Conservation (phyloP, 2,888 invertebrate genomes). For the Platypus cylindrus region DNA sequence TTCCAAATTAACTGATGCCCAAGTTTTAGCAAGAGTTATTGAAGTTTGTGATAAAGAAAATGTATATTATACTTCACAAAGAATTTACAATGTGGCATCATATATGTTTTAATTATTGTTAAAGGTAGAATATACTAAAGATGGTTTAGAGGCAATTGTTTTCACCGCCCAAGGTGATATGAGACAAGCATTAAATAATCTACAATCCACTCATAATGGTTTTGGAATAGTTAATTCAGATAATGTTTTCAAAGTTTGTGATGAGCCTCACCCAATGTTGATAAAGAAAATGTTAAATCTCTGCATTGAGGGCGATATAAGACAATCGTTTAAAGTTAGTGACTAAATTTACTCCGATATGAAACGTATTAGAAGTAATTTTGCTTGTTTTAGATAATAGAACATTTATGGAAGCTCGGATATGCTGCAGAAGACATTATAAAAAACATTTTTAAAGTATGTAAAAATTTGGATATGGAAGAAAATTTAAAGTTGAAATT, state of each 20-base stretch:
- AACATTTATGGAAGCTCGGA: conserved; percentile 83
- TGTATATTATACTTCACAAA: too few relatives aligned
- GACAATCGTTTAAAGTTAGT: conserved; percentile 64
- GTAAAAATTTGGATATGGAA: conserved; percentile 70
- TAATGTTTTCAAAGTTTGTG: conserved; percentile 97
- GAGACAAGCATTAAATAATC: conserved; percentile 93
- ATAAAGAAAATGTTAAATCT: conserved; percentile 82
- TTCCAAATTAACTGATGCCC: conserved; percentile 77
- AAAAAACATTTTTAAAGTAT: conserved; percentile 85
- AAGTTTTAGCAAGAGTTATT: conserved; percentile 71
- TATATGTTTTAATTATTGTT: too few relatives aligned
- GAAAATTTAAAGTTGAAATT: conserved; percentile 68
- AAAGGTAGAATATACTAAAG: conserved; percentile 69
- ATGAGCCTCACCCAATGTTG: conserved; percentile 94
- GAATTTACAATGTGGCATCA: background rate
- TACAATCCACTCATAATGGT: conserved; percentile 89
- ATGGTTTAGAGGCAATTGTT: conserved; percentile 90
- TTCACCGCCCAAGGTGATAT: conserved; percentile 99
- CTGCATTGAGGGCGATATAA: conserved; percentile 70
- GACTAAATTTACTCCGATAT: background rate
- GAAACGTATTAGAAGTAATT: background rate
- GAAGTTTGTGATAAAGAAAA: conserved; percentile 64
- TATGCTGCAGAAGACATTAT: conserved; percentile 97
- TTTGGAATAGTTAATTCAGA: conserved; percentile 83
- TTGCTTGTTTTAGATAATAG: conserved; percentile 48